These are phyloP conservation scores for Cheilosia pagana DNA, from an alignment of 2,888 invertebrate species.

Conservation along the genomic window DNA sequence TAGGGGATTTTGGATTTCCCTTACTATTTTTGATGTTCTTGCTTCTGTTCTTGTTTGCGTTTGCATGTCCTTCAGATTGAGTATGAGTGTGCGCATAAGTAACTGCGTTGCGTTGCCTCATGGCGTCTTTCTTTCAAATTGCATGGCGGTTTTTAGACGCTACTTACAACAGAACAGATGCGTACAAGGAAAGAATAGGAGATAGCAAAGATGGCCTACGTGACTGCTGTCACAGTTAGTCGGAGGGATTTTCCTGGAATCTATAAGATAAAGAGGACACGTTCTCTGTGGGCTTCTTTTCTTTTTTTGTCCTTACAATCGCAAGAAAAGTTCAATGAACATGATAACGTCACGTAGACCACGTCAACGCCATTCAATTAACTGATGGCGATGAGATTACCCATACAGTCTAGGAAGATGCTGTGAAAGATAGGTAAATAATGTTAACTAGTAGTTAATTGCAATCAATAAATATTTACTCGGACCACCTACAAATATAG, in stretches of 20 bases:
- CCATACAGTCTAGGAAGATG: too few relatives aligned
- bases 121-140: neutral
- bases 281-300: neutral
- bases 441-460: too few relatives aligned
- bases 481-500: too few relatives aligned
- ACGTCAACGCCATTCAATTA: neutral
- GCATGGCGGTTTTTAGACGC: neutral
- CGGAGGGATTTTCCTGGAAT: constrained; percentile 6
- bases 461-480: too few relatives aligned
- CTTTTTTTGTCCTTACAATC: neutral
- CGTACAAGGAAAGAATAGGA: neutral
- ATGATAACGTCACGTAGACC: constrained; percentile 12
- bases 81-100: neutral
- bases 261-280: neutral
- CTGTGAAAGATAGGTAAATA: too few relatives aligned
- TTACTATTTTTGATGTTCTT: constrained; percentile 1
- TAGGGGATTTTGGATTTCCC: constrained; percentile 3
- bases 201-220: constrained; percentile 25
- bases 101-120: neutral
- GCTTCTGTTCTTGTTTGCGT: constrained; percentile 3
- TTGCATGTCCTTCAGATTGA: constrained; percentile 13
- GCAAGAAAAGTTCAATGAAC: constrained; percentile 1
- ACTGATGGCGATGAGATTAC: too few relatives aligned
- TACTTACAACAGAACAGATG: neutral
- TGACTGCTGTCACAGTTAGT: constrained; percentile 17